Evolutionary conservation across 2,888 invertebrate species (phyloP).

Genomic region (Lampropteryx suffumata): DNA sequence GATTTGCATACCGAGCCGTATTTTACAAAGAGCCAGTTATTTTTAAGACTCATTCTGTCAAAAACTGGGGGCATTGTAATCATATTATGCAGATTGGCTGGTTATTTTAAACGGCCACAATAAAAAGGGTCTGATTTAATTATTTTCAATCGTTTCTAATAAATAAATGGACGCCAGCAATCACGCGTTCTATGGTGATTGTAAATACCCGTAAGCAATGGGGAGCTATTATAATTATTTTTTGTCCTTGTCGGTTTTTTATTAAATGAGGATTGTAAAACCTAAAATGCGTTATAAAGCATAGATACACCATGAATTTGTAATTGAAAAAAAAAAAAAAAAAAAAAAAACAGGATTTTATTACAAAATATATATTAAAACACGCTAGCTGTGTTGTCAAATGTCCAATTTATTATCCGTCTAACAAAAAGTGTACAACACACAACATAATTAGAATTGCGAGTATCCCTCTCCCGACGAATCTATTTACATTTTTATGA

Average conservation of each 20-base stretch:
- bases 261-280: no score
- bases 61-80: constrained; percentile 28
- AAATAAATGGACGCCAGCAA: no score
- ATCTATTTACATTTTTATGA: constrained; percentile 38
- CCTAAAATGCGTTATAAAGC: no score
- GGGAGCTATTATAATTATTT: no score
- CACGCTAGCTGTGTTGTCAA: neutral
- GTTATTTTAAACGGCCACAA: constrained; percentile 16
- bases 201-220: no score
- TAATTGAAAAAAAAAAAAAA: no score
- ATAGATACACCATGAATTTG: no score
- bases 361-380: no score
- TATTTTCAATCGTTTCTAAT: constrained; percentile 13
- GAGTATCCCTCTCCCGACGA: constrained; percentile 16
- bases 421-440: constrained; percentile 19
- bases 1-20: constrained; percentile 26
- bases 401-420: constrained; percentile 9
- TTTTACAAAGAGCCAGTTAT: constrained; percentile 23
- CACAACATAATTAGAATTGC: constrained; percentile 28
- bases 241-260: no score
- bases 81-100: constrained; percentile 34
- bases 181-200: no score
- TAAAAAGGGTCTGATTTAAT: constrained; percentile 5
- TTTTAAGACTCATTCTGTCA: constrained; percentile 27
- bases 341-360: no score